Evolutionary conservation across 2,113 vertebrate genomes (phyloP), one percentile per base, ranked within the genome.

Genomic region (Phoenicopterus ruber): DNA sequence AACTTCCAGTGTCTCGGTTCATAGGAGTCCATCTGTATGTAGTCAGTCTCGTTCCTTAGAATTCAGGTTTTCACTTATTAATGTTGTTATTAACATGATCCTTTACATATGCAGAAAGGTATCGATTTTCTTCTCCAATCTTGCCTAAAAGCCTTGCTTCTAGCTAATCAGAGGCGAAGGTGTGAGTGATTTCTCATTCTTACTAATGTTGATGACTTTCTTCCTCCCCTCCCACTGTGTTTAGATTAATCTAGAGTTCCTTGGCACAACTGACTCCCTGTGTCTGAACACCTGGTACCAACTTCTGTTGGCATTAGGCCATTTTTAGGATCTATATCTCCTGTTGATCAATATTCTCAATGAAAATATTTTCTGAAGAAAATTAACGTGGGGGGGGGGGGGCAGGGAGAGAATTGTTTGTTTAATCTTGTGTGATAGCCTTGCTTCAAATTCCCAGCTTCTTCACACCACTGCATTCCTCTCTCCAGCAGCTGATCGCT

Each of bases 401-500:
- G 34, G n/a, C n/a, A n/a, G n/a, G n/a, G n/a, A n/a, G n/a, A n/a
- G n/a, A n/a, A n/a, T n/a, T n/a, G n/a, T n/a, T 63, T 72, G 19
- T 58, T 89, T 50, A 9, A 29, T 29, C 11, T 66, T 42, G 12
- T 89, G 18, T 20, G 28, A 36, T 38, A 32, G 80, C 12, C 36
- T 90, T 26, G 50, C 49, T 92, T 93, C 31, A 32, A 19, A 80
- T 86, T 65, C 52, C 49, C 4, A 10, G 34, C 6, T 19, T 16
- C 20, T 84, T 71, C 38, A 31, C 6, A 6, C 29, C 44, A 29
- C 70, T 87, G 77, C 25, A 14, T 79, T 90, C n/a, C 8, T 11
- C 4, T 66, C 42, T 58, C n/a, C 3, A 6, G 42, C 0, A 1
- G 46, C 72, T 88, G 63, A 70, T 86, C 0, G 0, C 32, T 81